Evolutionary conservation across 1,140 invertebrate species (phyloP).

Genomic region (Microplitis demolitor): DNA sequence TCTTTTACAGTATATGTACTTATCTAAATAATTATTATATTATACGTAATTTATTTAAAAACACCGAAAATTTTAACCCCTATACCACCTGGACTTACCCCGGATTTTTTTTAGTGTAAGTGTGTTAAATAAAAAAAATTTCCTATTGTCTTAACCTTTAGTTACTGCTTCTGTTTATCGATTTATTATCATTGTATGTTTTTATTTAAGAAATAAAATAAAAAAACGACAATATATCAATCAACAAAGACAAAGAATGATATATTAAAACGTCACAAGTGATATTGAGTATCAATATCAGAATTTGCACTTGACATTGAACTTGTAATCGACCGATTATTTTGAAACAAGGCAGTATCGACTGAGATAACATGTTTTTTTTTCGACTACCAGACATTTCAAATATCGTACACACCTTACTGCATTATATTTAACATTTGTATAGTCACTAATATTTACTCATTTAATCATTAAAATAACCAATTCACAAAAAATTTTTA

Average conservation of each 20-base stretch:
- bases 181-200: neutral
- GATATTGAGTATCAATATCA: constrained; percentile 29
- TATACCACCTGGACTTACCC: neutral
- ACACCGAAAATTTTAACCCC: too few relatives aligned
- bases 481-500: too few relatives aligned
- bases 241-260: neutral
- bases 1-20: too few relatives aligned
- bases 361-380: neutral
- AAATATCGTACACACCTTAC: neutral
- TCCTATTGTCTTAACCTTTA: too few relatives aligned
- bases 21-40: too few relatives aligned
- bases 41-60: too few relatives aligned
- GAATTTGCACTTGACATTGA: constrained; percentile 46
- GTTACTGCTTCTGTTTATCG: too few relatives aligned
- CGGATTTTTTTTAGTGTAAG: too few relatives aligned
- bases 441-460: neutral
- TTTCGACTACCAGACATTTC: neutral
- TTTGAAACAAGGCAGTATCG: constrained; percentile 4
- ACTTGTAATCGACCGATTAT: constrained; percentile 42
- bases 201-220: neutral
- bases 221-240: neutral
- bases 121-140: too few relatives aligned
- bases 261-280: neutral
- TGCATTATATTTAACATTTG: neutral
- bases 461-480: too few relatives aligned